Conservation (phyloP, 2,888 invertebrate species). For the Steinernema carpocapsae region DNA sequence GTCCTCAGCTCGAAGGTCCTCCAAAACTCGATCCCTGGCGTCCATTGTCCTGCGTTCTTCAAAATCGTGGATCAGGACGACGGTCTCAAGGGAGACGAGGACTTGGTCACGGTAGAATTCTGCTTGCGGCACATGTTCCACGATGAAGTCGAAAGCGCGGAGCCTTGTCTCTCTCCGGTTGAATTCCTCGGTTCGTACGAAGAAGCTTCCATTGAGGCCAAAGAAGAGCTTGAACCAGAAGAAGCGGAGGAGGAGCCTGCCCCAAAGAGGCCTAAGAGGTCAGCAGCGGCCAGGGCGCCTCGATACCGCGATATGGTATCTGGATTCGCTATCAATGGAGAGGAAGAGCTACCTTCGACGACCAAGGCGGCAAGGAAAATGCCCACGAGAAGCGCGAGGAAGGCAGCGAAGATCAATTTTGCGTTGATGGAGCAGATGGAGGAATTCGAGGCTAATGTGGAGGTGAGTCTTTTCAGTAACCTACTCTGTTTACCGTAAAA, state of each 20-base stretch:
- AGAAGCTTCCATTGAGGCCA: background rate
- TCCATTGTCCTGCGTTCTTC: slow-evolving; percentile 13
- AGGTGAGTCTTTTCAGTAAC: background rate
- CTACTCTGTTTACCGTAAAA: background rate
- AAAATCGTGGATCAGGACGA: slow-evolving; percentile 4
- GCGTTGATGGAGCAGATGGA: slow-evolving; percentile 18
- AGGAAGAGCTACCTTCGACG: background rate
- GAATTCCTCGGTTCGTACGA: background rate
- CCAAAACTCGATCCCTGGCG: slow-evolving; percentile 1
- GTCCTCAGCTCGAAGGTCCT: background rate
- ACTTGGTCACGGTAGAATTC: background rate
- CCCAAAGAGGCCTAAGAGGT: background rate
- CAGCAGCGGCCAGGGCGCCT: background rate
- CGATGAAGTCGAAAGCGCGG: slow-evolving; percentile 20
- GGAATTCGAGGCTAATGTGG: slow-evolving; percentile 11
- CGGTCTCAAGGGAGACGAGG: background rate
- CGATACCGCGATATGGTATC: background rate
- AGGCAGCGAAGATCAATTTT: background rate
- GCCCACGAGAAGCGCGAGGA: background rate
- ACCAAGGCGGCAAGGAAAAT: background rate
- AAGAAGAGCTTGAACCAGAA: background rate
- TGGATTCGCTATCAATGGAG: background rate
- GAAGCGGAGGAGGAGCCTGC: background rate
- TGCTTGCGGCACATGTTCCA: slow-evolving; percentile 19
- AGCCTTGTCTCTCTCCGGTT: background rate